Base-by-base conservation (phyloP, 1,140 invertebrate species). In the Zeugodacus cucurbitae region DNA sequence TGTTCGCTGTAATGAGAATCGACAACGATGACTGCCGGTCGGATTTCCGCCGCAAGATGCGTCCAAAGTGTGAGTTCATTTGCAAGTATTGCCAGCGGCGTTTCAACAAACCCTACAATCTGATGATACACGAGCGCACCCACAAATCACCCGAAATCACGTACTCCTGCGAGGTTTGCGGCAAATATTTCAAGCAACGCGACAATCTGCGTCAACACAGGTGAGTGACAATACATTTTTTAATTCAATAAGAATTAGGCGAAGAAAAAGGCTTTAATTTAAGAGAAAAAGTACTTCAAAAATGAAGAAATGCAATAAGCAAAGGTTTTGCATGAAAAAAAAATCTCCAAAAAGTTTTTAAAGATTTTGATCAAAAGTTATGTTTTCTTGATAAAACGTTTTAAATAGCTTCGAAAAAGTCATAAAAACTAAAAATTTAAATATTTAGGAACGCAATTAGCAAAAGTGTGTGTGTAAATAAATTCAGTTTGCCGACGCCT, bases 91-190 rank as follows among this genome's bases (percentile, higher is more conserved):
- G 99, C 95, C 97, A 99, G 94, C 96, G 99, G 92, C 96, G 98
- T 92, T 99, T 99, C 95, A 99, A 98, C 92, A 99, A 99, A 95
- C 98, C 98, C 89, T 99, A 99, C 96, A 99, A 99, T 95, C 96
- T 99, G 92, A 97, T 99, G 96, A 99, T 99, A 92, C 99, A 99
- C 95, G 98, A 99, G 94, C 96, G 98, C 93, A 99, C 98, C 89
- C 99, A 99, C 95, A 99, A 99, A 94, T 97, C 98, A 93, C 96
- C 96, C 90, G 98, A 99, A 94, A 96, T 99, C 92, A 99, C 98
- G 89, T 99, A 98, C 95, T 97, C 98, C 91, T 99, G 99, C 95
- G 98, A 99, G 94, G 97, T 99, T 89, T 99, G 99, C 95, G 97
- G 98, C 92, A 99, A 99, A 95, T 97, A 98, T 91, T 99, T 99